Conservation (phyloP, 2,888 invertebrate genomes). For the Pheosia tremula region DNA sequence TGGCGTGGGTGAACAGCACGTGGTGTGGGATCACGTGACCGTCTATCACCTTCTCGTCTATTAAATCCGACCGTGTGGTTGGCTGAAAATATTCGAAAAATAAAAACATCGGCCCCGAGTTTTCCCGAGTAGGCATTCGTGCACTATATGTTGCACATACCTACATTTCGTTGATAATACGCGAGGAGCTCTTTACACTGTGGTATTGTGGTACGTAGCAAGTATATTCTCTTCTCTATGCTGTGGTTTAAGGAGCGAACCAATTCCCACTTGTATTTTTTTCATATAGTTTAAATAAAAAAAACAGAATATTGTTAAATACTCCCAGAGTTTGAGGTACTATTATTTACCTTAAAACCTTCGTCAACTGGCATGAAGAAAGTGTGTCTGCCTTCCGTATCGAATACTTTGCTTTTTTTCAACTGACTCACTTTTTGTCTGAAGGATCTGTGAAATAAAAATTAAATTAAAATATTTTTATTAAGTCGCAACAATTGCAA, state of each 20-base stretch:
- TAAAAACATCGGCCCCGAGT: neutral
- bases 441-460: conserved; percentile 85
- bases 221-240: too few species aligned
- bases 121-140: too few species aligned
- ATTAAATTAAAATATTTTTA: neutral
- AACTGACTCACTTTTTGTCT: conserved; percentile 89
- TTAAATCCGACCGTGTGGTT: conserved; percentile 88
- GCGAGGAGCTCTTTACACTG: too few species aligned
- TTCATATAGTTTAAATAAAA: too few species aligned
- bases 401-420: conserved; percentile 90
- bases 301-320: too few species aligned
- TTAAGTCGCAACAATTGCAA: conserved; percentile 15
- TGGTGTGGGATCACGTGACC: conserved; percentile 95
- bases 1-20: conserved; percentile 94
- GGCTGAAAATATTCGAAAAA: conserved; percentile 74
- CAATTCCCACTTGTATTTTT: too few species aligned
- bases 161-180: too few species aligned
- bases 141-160: too few species aligned
- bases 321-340: too few species aligned
- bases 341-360: conserved; percentile 88
- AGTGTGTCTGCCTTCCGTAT: conserved; percentile 91
- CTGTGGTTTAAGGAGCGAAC: too few species aligned
- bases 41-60: conserved; percentile 94
- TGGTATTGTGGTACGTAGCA: too few species aligned
- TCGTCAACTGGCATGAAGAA: conserved; percentile 96